Evolutionary conservation across 1,140 invertebrate genomes (phyloP), one percentile per base, ranked within the genome.

Genomic region (Sycophila sp.): DNA sequence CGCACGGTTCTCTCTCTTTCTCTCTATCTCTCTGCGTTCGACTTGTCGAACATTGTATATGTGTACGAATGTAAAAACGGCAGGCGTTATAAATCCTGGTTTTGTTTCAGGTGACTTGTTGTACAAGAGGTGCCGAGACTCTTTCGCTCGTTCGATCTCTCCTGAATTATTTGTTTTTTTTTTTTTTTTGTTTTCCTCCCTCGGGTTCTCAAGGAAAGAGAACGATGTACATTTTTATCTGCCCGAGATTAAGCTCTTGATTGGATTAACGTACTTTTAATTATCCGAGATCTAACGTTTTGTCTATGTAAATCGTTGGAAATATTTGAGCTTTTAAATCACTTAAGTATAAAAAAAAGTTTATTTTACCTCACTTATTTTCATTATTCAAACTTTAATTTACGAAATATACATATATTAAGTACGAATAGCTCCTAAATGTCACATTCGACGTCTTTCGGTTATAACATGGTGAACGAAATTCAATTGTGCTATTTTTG

Each of bases 21-120:
- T 53, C 10, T 53, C 66, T 60, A 22, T 30, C 63, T 42, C 55
- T 26, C n/a, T n/a, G n/a, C 5, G 26, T 19, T n/a, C n/a, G 32
- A 32, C 67, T 40, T 69, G 67, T 69, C 58, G 56, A 69, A 69
- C 67, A 62, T 69, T 69, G 47, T 69, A 62, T 63, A 63, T 63
- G 38, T 32, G 49, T 42, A 42, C 4, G 36, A 40, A 42, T 42
- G 45, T 26, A 38, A 34, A 69, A 69, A 69, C 55, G 45, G 36
- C 19, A 22, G 26, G 26, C 47, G 58, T 69, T 62, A 69, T 69
- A 69, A 69, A 69, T 69, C 17, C 42, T 60, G 66, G 42, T 60
- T 68, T 49, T 60, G 66, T 69, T 62, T 69, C 47, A 15, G 47
- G 4, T 49, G 32, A 60, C 56, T 69, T 30, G 65, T 59, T 42